phyloP scores from a whole-genome alignment of 2,888 invertebrate genomes.

The Lasioglossum calceatum region DNA sequence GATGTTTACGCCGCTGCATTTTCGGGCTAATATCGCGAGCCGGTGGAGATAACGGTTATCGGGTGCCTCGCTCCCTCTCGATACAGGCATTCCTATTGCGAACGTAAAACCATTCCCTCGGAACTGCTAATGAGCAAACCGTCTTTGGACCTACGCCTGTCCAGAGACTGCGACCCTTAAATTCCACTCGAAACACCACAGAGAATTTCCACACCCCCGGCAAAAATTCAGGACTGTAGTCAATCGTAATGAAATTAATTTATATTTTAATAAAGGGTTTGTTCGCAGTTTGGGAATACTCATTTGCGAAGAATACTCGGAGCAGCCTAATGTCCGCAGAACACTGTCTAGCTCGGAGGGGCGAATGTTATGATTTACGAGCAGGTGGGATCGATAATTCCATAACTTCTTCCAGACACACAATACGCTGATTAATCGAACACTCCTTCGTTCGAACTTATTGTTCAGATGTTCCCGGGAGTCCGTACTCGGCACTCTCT shows the following conservation, averaged over 20 bases:
- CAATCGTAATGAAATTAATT: too few species aligned
- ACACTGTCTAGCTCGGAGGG: neutral
- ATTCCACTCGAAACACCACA: neutral
- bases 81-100: conserved; percentile 34
- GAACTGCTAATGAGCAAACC: conserved; percentile 19
- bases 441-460: conserved; percentile 3
- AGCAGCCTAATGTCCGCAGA: neutral
- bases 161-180: neutral
- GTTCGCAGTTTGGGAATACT: neutral
- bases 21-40: conserved; percentile 46
- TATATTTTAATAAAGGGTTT: too few species aligned
- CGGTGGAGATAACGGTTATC: conserved; percentile 48
- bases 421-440: conserved; percentile 36
- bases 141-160: neutral
- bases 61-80: neutral
- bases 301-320: neutral
- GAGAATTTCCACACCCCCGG: neutral
- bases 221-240: neutral
- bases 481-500: neutral
- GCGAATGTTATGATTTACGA: neutral
- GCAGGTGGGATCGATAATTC: conserved; percentile 1
- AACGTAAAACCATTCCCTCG: conserved; percentile 27
- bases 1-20: conserved; percentile 42
- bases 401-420: conserved; percentile 28
- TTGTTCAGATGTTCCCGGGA: conserved; percentile 12